Percentiles rank a stretch among this genome's conserved stretches.
phyloP scores from a whole-genome alignment of 2,888 invertebrate genomes.

The Tenthredo livida region DNA sequence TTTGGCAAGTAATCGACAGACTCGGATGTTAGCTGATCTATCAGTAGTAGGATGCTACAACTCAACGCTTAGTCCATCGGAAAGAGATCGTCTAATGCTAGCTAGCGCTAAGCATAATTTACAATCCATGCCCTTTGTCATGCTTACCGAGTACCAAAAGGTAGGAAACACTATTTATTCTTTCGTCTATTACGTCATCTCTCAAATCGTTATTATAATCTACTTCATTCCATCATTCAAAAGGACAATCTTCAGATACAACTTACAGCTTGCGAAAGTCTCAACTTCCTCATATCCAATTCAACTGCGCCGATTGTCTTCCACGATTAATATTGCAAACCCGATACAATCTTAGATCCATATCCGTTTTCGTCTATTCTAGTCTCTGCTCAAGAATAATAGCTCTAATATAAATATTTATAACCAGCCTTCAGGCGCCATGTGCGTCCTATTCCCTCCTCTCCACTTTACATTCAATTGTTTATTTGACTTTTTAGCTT shows the following conservation, averaged over 20 bases:
- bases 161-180: constrained; percentile 76
- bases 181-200: background rate
- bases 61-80: constrained; percentile 86
- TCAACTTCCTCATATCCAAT: background rate
- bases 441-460: constrained; percentile 39
- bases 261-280: background rate
- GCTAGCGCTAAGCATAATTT: constrained; percentile 97
- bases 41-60: constrained; percentile 98
- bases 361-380: constrained; percentile 37
- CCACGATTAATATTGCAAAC: background rate
- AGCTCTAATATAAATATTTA: constrained; percentile 67
- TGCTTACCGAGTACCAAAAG: constrained; percentile 97
- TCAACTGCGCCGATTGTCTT: background rate
- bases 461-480: constrained; percentile 23
- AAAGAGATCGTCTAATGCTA: constrained; percentile 92
- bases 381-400: constrained; percentile 61
- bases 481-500: constrained; percentile 40
- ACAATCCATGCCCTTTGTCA: constrained; percentile 97
- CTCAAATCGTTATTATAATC: background rate
- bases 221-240: background rate
- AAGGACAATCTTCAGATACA: background rate
- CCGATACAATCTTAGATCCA: background rate
- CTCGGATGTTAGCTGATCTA: constrained; percentile 98
- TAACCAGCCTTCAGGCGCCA: constrained; percentile 52
- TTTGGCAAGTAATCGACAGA: constrained; percentile 97